Evolutionary conservation across 2,797 vertebrate genomes (phyloP).

Genomic region (Microtus obscurus): DNA sequence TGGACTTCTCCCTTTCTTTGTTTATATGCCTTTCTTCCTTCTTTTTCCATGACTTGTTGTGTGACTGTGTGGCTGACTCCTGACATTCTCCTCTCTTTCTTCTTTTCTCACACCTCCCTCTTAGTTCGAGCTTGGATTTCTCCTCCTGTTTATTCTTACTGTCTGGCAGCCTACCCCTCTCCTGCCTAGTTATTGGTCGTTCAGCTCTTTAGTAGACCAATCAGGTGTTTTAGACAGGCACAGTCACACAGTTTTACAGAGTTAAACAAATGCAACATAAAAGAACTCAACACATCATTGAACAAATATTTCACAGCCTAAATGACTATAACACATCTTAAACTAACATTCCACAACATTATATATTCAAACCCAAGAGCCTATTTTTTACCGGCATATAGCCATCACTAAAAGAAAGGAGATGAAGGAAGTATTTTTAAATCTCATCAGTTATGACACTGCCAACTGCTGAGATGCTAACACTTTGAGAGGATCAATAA

Average conservation of each 20-base stretch:
- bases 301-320: neutral
- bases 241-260: neutral
- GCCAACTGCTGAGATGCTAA: neutral
- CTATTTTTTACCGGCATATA: neutral
- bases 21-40: neutral
- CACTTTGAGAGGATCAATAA: neutral
- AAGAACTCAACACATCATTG: neutral
- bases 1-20: neutral
- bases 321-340: neutral
- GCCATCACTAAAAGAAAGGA: too few species aligned
- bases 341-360: neutral
- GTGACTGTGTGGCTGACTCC: neutral
- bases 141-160: neutral
- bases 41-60: neutral
- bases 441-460: neutral
- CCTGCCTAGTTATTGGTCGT: neutral
- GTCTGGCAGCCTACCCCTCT: neutral
- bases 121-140: neutral
- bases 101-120: neutral
- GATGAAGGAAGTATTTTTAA: neutral
- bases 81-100: neutral
- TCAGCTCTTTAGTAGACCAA: neutral
- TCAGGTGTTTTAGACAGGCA: neutral
- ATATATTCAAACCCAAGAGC: neutral
- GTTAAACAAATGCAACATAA: neutral